Percentiles rank a stretch among this genome's conserved stretches.
Evolutionary conservation across 2,888 invertebrate genomes (phyloP).

Genomic region (Bibio marci): DNA sequence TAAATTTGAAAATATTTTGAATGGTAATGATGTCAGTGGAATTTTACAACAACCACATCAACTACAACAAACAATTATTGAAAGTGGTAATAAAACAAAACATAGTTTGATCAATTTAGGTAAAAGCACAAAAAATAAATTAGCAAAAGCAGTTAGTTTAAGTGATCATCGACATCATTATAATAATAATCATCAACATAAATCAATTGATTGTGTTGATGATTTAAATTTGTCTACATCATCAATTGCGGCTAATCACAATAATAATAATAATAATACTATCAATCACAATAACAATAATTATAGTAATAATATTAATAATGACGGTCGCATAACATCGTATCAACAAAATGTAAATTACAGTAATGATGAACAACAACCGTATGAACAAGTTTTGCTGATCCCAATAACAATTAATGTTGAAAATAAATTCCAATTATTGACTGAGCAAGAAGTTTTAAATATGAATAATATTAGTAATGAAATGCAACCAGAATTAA

Average conservation of each 20-base stretch:
- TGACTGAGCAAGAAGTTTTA: conserved; percentile 46
- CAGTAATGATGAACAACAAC: too few species aligned
- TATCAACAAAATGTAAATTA: conserved; percentile 11
- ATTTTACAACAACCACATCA: not conserved
- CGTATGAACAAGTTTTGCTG: conserved; percentile 45
- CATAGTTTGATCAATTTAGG: conserved; percentile 22
- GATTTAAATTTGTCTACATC: too few species aligned
- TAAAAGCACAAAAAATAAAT: conserved; percentile 26
- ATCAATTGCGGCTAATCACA: not conserved
- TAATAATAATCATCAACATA: conserved; percentile 4
- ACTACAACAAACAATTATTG: not conserved
- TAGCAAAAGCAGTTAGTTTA: conserved; percentile 25
- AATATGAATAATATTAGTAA: conserved; percentile 29
- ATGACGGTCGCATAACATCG: too few species aligned
- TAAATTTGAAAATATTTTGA: conserved; percentile 13
- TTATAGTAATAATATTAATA: conserved; percentile 7
- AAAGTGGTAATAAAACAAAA: conserved; percentile 15
- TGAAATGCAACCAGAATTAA: conserved; percentile 16
- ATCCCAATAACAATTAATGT: conserved; percentile 43
- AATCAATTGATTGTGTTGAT: too few species aligned
- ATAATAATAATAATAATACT: too few species aligned
- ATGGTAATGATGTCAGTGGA: conserved; percentile 10
- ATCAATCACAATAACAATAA: conserved; percentile 20
- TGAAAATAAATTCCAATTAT: conserved; percentile 44
- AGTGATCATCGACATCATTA: conserved; percentile 12